Conservation (phyloP, 2,797 vertebrate genomes). For the Danio tinwini region DNA sequence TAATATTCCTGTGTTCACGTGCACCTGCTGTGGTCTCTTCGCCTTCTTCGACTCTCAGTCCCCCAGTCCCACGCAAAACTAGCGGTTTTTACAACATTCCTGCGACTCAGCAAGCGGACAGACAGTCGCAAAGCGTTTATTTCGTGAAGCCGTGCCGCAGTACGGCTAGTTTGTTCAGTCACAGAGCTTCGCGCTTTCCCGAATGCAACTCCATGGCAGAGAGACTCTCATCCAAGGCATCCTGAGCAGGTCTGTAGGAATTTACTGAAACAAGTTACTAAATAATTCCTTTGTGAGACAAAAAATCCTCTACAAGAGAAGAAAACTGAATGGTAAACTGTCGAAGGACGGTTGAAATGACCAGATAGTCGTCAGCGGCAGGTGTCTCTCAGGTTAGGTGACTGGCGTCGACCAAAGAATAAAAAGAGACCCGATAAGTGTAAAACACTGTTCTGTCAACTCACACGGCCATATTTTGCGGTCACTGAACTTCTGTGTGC, state of each 20-base stretch:
- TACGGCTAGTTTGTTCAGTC: slow-evolving; percentile 39
- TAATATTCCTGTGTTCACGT: slow-evolving; percentile 60
- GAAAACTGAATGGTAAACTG: not conserved
- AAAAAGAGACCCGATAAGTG: not conserved
- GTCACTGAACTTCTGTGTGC: not conserved
- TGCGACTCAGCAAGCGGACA: slow-evolving; percentile 20
- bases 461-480: not conserved
- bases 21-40: slow-evolving; percentile 62
- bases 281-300: not conserved
- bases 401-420: not conserved
- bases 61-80: slow-evolving; percentile 58
- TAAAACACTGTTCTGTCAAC: not conserved
- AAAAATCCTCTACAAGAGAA: not conserved
- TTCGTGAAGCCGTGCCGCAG: slow-evolving; percentile 35
- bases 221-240: slow-evolving; percentile 19
- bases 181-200: slow-evolving; percentile 34
- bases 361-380: slow-evolving; percentile 14
- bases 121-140: slow-evolving; percentile 27
- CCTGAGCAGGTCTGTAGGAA: slow-evolving; percentile 36
- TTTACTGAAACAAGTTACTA: slow-evolving; percentile 22
- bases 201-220: slow-evolving; percentile 29
- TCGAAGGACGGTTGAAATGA: not conserved
- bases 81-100: slow-evolving; percentile 49
- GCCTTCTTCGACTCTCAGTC: slow-evolving; percentile 61
- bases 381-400: slow-evolving; percentile 22